These are phyloP conservation scores for Aelia acuminata DNA, from an alignment of 2,888 invertebrate species.

Conservation along the genomic window DNA sequence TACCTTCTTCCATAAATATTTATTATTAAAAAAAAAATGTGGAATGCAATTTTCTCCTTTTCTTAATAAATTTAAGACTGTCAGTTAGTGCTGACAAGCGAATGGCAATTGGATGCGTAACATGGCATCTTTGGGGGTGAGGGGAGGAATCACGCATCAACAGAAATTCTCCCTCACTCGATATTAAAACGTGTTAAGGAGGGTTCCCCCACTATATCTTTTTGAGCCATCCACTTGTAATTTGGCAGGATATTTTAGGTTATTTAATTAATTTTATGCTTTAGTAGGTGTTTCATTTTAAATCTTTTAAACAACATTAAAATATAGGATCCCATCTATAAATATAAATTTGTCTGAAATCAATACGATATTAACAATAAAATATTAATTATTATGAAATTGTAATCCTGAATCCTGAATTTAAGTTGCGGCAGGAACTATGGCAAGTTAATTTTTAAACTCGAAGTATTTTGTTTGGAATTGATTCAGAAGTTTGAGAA, in stretches of 20 bases:
- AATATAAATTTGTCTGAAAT: too few species aligned
- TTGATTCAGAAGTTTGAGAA: too few species aligned
- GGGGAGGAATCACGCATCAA: background rate
- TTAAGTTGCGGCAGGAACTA: too few species aligned
- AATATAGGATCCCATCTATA: too few species aligned
- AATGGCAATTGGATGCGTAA: background rate
- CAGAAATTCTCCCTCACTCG: background rate
- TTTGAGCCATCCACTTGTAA: background rate
- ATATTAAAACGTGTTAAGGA: slow-evolving; percentile 20
- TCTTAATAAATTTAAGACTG: background rate
- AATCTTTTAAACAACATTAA: too few species aligned
- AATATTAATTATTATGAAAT: too few species aligned
- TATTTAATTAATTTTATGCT: background rate
- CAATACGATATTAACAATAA: too few species aligned
- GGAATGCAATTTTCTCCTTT: background rate
- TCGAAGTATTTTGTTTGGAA: too few species aligned
- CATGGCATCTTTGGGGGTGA: background rate
- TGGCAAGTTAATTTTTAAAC: too few species aligned
- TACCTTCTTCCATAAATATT: background rate
- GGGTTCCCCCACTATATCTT: background rate
- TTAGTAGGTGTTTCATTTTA: too few species aligned
- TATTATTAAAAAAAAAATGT: background rate
- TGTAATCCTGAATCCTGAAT: too few species aligned
- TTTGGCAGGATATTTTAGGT: background rate
- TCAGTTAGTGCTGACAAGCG: background rate